Base-by-base conservation (phyloP, 2,888 invertebrate species). In the Watsonalla binaria region DNA sequence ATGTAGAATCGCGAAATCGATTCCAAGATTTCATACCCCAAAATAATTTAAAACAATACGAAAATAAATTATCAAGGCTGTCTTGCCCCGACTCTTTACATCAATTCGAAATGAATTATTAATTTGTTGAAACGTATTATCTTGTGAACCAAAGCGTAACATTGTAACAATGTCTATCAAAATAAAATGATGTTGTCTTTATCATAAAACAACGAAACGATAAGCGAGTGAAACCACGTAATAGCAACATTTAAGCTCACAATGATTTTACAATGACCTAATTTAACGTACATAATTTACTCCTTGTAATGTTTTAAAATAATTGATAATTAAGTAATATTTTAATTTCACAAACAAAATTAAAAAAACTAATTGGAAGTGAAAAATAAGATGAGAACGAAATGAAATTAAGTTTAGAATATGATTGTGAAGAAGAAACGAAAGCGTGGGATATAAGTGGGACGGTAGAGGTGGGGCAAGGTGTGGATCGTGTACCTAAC, bases 401-500 rank as follows among this genome's bases (percentile, higher is more conserved):
- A 80, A 76, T 58, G 62, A 74, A 74, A 69, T 61, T 69, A 76
- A 64, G 56, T 69, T 66, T 67, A 75, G 46, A 66, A 60, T 63
- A 73, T 72, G 75, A 72, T 58, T 60, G 66, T 74, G 76, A 79
- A 79, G 71, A 74, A 55, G 66, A 78, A 84, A 77, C 59, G 5
- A 42, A 69, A 81, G 72, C 72, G 67, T 66, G 67, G 76, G 78
- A 78, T 59, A 60, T 64, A 72, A 79, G 76, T 76, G 74, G 79
- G 76, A 80, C 75, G 72, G 71, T 49, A 60, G 72, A 80, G 72
- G 74, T 62, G 70, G 76, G 85, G 79, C 72, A 72, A 80, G 85
- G 86, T 81, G 72, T 86, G 90, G 89, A 77, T 70, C 80, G 89
- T 94, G 94, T 96, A 97, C 99, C 99, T 96, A 99, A 98, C 94